Conservation (phyloP, 2,888 invertebrate genomes). For the Malachius bipustulatus region DNA sequence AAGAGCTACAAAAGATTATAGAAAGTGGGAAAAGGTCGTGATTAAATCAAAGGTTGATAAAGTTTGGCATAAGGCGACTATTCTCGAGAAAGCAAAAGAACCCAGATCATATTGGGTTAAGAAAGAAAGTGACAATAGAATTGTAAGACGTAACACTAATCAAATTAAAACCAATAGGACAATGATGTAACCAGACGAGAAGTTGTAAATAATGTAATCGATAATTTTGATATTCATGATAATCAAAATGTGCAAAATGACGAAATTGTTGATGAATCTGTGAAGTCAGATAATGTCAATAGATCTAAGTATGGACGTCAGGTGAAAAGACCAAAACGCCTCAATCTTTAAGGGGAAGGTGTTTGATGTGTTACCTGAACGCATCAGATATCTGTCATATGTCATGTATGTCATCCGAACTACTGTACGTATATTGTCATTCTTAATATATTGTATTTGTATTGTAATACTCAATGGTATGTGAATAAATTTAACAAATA, state of each 20-base stretch:
- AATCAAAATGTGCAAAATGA: background rate
- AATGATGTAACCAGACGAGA: no score
- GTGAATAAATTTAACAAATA: no score
- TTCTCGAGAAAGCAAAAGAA: conserved; percentile 15
- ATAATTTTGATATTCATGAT: background rate
- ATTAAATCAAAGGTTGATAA: conserved; percentile 15
- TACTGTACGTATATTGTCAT: no score
- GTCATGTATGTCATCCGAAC: no score
- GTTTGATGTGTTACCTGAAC: no score
- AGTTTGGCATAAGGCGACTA: conserved; percentile 16
- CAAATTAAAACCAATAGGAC: background rate
- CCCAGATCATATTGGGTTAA: conserved; percentile 17
- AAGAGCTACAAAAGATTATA: conserved; percentile 5
- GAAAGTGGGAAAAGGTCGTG: conserved; percentile 15
- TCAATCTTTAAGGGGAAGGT: conserved; percentile 1
- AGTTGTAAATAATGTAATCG: no score
- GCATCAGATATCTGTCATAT: no score
- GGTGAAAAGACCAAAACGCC: background rate
- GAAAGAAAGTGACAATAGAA: conserved; percentile 14
- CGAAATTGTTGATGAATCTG: background rate
- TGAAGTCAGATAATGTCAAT: background rate
- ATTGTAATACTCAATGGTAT: no score
- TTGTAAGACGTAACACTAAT: conserved; percentile 8
- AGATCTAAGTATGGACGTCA: background rate
- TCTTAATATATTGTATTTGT: no score